Percentiles rank a stretch among this genome's conserved stretches.
Evolutionary conservation across 2,113 vertebrate genomes (phyloP).

Genomic region (Eulacestoma nigropectus): DNA sequence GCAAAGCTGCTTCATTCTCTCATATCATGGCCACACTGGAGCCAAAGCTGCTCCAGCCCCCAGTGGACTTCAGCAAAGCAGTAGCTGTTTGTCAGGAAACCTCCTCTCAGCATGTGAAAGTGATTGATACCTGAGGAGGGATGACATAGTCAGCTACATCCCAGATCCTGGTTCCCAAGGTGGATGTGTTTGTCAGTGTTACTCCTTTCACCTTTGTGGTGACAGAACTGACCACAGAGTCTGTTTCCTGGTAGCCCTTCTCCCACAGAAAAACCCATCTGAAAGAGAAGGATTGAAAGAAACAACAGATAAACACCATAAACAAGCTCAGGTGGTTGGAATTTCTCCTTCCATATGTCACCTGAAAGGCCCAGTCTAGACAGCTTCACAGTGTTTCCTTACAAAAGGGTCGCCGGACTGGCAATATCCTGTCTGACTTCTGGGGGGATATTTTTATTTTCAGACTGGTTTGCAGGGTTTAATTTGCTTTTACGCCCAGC

Average conservation of each 20-base stretch:
- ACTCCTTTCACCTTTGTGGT: conserved; percentile 85
- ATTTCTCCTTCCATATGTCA: no score
- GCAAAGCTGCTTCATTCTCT: background rate
- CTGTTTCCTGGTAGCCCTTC: conserved; percentile 89
- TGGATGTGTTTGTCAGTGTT: conserved; percentile 72
- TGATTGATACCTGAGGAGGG: conserved; percentile 79
- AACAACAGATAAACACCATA: background rate
- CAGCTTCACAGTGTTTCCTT: background rate
- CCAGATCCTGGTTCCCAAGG: conserved; percentile 78
- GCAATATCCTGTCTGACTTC: background rate
- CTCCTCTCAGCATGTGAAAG: background rate
- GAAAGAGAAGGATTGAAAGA: background rate
- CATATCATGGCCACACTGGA: accelerated
- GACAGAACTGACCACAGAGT: conserved; percentile 79
- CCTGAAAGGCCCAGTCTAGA: background rate
- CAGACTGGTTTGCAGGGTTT: background rate
- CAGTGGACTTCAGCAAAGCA: background rate
- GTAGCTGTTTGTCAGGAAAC: background rate
- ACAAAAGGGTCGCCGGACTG: background rate
- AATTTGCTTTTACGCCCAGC: accelerated
- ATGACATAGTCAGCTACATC: conserved; percentile 87
- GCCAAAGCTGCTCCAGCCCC: background rate
- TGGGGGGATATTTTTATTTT: background rate
- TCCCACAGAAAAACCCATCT: conserved; percentile 92
- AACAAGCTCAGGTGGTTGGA: background rate